Evolutionary conservation across 2,888 invertebrate species (phyloP).

Genomic region (Barypeithes pellucidus): DNA sequence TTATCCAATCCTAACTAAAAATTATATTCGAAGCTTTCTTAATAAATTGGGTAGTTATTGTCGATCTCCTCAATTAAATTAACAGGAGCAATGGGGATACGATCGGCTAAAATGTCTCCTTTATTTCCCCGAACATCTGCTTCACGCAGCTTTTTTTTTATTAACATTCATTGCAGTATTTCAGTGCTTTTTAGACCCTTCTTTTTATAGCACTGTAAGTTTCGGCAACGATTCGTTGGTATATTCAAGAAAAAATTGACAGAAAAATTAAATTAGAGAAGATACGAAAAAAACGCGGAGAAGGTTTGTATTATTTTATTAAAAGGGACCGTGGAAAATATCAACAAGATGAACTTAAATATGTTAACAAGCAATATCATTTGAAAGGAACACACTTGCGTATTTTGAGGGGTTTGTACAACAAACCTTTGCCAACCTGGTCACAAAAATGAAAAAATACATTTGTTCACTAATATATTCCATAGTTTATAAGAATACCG

Average conservation of each 20-base stretch:
- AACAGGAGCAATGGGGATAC: conserved; percentile 11
- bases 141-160: conserved; percentile 18
- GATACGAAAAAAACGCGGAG: not conserved
- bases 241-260: conserved; percentile 15
- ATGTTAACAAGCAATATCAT: too few relatives aligned
- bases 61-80: conserved; percentile 2
- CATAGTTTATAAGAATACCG: too few relatives aligned
- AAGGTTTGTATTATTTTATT: conserved; percentile 4
- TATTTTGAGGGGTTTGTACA: too few relatives aligned
- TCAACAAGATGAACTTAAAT: too few relatives aligned
- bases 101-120: conserved; percentile 9
- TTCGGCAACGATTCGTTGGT: not conserved
- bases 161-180: conserved; percentile 22
- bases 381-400: too few relatives aligned
- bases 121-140: conserved; percentile 17
- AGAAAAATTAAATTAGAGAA: conserved; percentile 20
- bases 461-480: too few relatives aligned
- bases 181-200: conserved; percentile 6
- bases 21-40: not conserved
- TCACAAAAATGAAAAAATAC: too few relatives aligned
- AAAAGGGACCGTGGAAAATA: not conserved
- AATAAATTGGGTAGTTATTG: conserved; percentile 11
- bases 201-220: conserved; percentile 6
- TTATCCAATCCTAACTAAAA: not conserved
- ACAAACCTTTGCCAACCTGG: too few relatives aligned